These are phyloP conservation scores for Drosophila sp. DNA, from an alignment of 1,140 invertebrate species.

Conservation along the genomic window DNA sequence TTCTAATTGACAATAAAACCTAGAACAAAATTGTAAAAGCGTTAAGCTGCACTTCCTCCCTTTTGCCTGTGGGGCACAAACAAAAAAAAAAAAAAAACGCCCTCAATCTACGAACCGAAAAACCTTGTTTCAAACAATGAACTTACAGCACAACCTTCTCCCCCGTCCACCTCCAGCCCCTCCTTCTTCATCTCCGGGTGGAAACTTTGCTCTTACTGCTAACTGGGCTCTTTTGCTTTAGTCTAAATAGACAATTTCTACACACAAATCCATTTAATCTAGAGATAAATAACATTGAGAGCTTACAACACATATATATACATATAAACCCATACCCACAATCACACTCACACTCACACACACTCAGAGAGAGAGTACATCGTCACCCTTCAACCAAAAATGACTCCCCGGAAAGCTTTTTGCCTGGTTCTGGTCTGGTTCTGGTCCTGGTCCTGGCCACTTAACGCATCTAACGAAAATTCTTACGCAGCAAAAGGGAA, in stretches of 20 bases:
- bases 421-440: slow-evolving; percentile 1
- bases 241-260: slow-evolving; percentile 78
- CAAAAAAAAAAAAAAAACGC: slow-evolving; percentile 4
- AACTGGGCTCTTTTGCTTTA: slow-evolving; percentile 18
- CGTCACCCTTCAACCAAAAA: slow-evolving; percentile 21
- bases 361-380: neutral
- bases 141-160: slow-evolving; percentile 38
- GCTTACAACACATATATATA: slow-evolving; percentile 29
- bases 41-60: slow-evolving; percentile 8
- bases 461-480: slow-evolving; percentile 72
- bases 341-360: neutral
- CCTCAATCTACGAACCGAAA: slow-evolving; percentile 4
- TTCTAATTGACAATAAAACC: slow-evolving; percentile 56
- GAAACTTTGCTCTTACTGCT: slow-evolving; percentile 14
- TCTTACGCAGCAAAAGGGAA: slow-evolving; percentile 68
- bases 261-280: slow-evolving; percentile 81
- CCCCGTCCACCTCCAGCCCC: slow-evolving; percentile 2
- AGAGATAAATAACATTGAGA: slow-evolving; percentile 77
- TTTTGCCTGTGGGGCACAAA: slow-evolving; percentile 9
- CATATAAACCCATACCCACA: neutral
- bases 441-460: slow-evolving; percentile 42
- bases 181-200: neutral
- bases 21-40: slow-evolving; percentile 29
- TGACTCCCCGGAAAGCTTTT: slow-evolving; percentile 19
- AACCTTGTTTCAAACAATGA: slow-evolving; percentile 73